Evolutionary conservation across 2,797 vertebrate genomes (phyloP).

Genomic region (Lithobates sylvaticus): DNA sequence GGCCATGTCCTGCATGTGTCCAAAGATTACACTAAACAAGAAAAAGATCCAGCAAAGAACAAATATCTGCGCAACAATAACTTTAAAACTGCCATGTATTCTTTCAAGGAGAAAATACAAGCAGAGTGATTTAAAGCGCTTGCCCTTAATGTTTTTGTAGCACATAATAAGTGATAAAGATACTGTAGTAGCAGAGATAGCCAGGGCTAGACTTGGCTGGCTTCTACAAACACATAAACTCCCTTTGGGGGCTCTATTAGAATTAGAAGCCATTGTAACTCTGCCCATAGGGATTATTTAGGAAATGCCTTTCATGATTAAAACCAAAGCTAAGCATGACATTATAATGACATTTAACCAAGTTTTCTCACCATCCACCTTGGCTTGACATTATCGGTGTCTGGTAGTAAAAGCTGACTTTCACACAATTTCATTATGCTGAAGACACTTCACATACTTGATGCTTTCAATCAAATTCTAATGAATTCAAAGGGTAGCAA

Average conservation of each 20-base stretch:
- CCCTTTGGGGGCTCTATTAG: constrained; percentile 55
- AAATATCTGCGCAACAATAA: constrained; percentile 32
- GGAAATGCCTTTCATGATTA: constrained; percentile 60
- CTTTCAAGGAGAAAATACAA: constrained; percentile 27
- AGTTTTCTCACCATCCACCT: constrained; percentile 61
- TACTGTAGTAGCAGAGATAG: constrained; percentile 52
- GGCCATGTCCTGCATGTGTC: constrained; percentile 17
- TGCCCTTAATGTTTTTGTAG: constrained; percentile 44
- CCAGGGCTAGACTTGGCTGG: constrained; percentile 13
- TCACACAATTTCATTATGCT: constrained; percentile 62
- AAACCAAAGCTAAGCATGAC: constrained; percentile 52
- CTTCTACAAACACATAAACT: constrained; percentile 37
- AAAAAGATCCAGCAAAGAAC: constrained; percentile 25
- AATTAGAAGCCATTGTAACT: constrained; percentile 39
- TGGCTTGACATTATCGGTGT: constrained; percentile 60
- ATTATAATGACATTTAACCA: constrained; percentile 60
- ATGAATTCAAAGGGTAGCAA: constrained; percentile 45
- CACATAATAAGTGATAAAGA: constrained; percentile 47
- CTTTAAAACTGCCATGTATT: constrained; percentile 25
- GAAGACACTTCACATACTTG: constrained; percentile 57
- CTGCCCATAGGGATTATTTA: constrained; percentile 49
- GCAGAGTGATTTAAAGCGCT: constrained; percentile 31
- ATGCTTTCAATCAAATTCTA: constrained; percentile 55
- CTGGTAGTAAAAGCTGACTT: constrained; percentile 54
- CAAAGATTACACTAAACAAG: constrained; percentile 37